Conservation (phyloP, 2,888 invertebrate species). For the Chrysotoxum bicinctum region DNA sequence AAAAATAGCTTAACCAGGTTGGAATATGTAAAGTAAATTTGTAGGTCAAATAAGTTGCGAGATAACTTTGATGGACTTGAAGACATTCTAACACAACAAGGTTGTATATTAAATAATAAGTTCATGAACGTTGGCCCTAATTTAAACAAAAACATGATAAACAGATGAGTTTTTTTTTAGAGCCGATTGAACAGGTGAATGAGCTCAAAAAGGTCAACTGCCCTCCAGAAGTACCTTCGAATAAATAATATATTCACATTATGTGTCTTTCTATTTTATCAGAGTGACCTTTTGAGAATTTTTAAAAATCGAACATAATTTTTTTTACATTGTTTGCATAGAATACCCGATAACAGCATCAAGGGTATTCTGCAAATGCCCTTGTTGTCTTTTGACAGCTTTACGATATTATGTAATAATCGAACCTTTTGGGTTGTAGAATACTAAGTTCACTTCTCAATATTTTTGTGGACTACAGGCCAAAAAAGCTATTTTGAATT, state of each 20-base stretch:
- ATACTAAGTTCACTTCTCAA: too few relatives aligned
- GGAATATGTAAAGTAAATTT: conserved; percentile 1
- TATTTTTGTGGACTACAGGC: too few relatives aligned
- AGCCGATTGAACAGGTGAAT: not conserved
- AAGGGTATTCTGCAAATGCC: not conserved
- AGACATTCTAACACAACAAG: conserved; percentile 2
- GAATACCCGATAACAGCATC: not conserved
- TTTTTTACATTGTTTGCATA: too few relatives aligned
- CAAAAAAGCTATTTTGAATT: too few relatives aligned
- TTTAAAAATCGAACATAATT: too few relatives aligned
- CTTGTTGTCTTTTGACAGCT: not conserved
- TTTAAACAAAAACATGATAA: not conserved
- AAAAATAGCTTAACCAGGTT: not conserved
- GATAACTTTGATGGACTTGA: not conserved
- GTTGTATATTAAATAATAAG: not conserved
- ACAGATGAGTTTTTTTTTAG: not conserved
- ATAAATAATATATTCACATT: not conserved
- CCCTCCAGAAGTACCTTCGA: not conserved
- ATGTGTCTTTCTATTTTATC: not conserved
- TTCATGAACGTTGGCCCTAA: conserved; percentile 15
- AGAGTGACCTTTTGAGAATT: not conserved
- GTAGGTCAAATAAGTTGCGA: conserved; percentile 11
- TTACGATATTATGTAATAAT: too few relatives aligned
- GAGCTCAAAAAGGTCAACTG: not conserved
- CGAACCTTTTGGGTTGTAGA: too few relatives aligned